Evolutionary conservation across 2,888 invertebrate species (phyloP), one percentile per base, ranked within the genome.

Genomic region (Aleiodes testaceus): DNA sequence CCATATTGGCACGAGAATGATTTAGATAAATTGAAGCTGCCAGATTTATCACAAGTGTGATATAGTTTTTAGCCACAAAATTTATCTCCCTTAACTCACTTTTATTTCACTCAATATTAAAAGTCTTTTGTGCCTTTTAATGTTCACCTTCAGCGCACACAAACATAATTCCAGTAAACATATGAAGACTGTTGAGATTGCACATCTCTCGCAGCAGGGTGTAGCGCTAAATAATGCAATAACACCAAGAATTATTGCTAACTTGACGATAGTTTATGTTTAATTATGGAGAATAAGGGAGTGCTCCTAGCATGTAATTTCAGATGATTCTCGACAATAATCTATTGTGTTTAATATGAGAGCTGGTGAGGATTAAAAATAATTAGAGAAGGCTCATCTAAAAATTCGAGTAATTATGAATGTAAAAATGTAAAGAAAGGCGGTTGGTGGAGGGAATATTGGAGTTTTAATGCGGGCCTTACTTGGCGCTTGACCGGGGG

Each of bases 191-290:
- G 36, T 36, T 36, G 36, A 36, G 36, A 36, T 36, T 36, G 79
- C 80, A 70, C 80, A 77, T 82, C 79, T 79, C 64, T 71, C 85
- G 44, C 85, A 79, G 82, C 83, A 76, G 85, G 85, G 80, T 61
- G 80, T 80, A 82, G 71, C 72, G 81, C 84, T 86, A 86, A 86
- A 86, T 86, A 86, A 86, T 82, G 84, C 84, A 86, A 86, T 85
- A 85, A 85, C 81, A 77, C 75, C 9, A 82, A 85, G 84, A 86
- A 84, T 84, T 85, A 85, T 83, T 82, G 84, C 82, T 82, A 55
- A 84, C 81, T 83, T 85, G 82, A 84, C 85, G 84, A 84, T 85
- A 84, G 82, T 85, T 86, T 85, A 85, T 84, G 84, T 81, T 82
- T 85, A 86, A 86, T 85, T 85, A 83, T 80, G 77, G 70, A 73